phyloP scores from a whole-genome alignment of 2,888 invertebrate genomes.

The Acheta domesticus region DNA sequence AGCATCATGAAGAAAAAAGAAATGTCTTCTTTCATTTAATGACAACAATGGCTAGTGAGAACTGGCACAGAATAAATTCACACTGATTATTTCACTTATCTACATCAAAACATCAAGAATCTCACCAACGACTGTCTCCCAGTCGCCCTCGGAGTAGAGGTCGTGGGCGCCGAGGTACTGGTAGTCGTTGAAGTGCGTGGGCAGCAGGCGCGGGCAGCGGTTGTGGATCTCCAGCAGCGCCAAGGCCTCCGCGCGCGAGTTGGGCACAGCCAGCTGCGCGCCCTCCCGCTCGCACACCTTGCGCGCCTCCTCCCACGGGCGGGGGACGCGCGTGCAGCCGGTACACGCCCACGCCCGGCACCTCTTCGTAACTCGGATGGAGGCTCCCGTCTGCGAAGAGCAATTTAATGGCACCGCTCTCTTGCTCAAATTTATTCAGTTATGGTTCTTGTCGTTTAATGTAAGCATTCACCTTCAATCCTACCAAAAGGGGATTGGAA shows the following conservation, averaged over 20 bases:
- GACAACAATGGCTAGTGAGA: no score
- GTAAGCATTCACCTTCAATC: no score
- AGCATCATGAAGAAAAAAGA: no score
- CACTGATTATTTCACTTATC: no score
- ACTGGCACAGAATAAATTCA: no score
- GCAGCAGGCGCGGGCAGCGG: neutral
- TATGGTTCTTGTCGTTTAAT: no score
- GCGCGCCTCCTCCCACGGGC: neutral
- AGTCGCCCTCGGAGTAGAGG: neutral
- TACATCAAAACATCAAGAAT: neutral
- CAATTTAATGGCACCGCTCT: no score
- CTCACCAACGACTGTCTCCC: neutral
- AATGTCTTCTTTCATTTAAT: no score
- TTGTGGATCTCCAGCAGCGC: neutral
- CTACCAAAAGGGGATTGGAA: no score
- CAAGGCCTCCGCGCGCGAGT: neutral
- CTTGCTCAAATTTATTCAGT: no score
- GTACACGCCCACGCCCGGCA: conserved; percentile 1
- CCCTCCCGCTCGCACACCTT: neutral
- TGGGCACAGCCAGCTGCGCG: neutral
- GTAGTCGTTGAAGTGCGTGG: neutral
- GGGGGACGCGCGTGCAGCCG: neutral
- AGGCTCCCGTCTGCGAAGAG: neutral
- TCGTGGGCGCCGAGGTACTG: neutral
- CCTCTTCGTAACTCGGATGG: neutral